These are phyloP conservation scores for Loris lydekkerianus DNA, from an alignment of 2,797 vertebrate genomes.

Conservation along the genomic window DNA sequence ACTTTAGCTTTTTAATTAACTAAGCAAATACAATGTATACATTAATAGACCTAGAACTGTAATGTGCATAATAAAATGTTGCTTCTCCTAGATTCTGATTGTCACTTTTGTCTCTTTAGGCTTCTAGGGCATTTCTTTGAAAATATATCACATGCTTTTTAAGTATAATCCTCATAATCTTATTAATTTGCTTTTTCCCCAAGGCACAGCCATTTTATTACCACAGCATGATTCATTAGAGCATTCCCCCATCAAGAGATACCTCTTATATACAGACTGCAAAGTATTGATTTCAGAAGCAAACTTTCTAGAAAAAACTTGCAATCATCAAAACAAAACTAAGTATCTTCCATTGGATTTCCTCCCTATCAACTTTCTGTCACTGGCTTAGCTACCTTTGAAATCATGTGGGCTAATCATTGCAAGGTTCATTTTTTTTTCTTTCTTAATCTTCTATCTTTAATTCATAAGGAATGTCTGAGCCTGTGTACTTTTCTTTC, in stretches of 20 bases:
- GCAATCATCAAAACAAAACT: constrained; percentile 32
- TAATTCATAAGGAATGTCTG: not conserved
- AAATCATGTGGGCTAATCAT: not conserved
- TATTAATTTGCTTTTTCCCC: not conserved
- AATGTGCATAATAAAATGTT: not conserved
- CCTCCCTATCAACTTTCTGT: not conserved
- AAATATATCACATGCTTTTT: constrained; percentile 44
- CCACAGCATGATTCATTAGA: constrained; percentile 24
- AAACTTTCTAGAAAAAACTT: constrained; percentile 44
- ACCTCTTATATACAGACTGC: not conserved
- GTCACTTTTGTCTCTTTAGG: not conserved
- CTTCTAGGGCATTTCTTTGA: constrained; percentile 23
- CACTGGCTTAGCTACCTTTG: not conserved
- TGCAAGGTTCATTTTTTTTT: constrained; percentile 26
- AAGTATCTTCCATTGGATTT: constrained; percentile 6
- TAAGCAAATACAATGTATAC: not conserved
- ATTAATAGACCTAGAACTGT: not conserved
- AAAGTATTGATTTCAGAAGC: constrained; percentile 62
- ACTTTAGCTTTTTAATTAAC: not conserved
- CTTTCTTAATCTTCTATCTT: constrained; percentile 27
- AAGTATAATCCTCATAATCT: not conserved
- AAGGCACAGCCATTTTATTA: constrained; percentile 5
- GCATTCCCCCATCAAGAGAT: not conserved
- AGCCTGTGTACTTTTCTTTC: not conserved
- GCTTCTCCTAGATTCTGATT: not conserved